phyloP scores from a whole-genome alignment of 37 sponge, comb jelly and placozoan species.

The Diacarnus erythraeanus region DNA sequence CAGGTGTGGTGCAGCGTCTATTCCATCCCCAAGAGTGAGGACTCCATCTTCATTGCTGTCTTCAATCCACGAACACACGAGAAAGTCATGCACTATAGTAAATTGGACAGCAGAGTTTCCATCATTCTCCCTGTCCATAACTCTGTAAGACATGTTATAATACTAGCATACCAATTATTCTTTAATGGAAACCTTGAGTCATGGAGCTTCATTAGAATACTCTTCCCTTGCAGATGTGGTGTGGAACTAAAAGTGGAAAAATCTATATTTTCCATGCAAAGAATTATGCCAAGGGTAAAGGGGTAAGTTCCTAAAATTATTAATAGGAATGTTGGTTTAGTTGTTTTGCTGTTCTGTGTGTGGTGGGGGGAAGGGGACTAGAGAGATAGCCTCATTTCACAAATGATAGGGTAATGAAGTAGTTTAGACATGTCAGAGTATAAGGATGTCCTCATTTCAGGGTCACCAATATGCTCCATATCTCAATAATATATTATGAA shows the following conservation, averaged over 20 bases:
- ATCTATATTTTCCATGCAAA: slow-evolving; percentile 54
- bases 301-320: slow-evolving; percentile 3
- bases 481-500: no score
- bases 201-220: neutral
- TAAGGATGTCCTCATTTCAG: neutral
- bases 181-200: neutral
- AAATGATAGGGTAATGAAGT: no score
- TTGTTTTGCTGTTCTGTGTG: no score
- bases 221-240: slow-evolving; percentile 69
- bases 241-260: slow-evolving; percentile 80
- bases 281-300: slow-evolving; percentile 21
- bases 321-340: no score
- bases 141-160: slow-evolving; percentile 23
- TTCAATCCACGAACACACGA: slow-evolving; percentile 49
- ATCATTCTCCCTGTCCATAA: slow-evolving; percentile 67
- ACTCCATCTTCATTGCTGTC: slow-evolving; percentile 47
- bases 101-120: slow-evolving; percentile 50
- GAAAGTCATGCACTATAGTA: slow-evolving; percentile 17
- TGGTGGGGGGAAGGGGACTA: no score
- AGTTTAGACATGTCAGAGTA: no score
- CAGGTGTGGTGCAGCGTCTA: slow-evolving; percentile 76
- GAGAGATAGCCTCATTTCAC: no score
- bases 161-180: neutral
- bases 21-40: slow-evolving; percentile 20
- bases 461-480: no score